Conservation (phyloP, 2,888 invertebrate species). For the Pyrochroa serraticornis region DNA sequence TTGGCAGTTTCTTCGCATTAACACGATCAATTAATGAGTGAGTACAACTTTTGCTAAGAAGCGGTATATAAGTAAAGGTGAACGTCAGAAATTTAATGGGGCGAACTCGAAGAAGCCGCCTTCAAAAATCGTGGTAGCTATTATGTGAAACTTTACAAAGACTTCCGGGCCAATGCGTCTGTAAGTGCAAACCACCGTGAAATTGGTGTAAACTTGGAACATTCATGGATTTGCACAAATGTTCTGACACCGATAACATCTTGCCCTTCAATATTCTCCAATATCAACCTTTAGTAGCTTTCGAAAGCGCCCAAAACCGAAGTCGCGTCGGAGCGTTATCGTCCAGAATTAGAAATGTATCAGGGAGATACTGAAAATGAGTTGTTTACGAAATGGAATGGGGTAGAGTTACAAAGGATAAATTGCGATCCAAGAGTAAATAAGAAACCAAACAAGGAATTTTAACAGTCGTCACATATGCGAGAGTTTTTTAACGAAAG, state of each 20-base stretch:
- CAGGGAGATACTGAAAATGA: neutral
- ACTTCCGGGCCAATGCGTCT: conserved; percentile 33
- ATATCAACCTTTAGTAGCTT: too few species aligned
- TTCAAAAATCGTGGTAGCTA: conserved; percentile 14
- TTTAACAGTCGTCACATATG: too few species aligned
- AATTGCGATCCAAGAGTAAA: neutral
- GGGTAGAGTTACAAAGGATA: too few species aligned
- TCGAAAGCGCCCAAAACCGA: too few species aligned
- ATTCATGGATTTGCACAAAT: conserved; percentile 37
- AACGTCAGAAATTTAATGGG: too few species aligned
- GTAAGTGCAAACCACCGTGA: conserved; percentile 46
- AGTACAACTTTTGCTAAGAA: conserved; percentile 14
- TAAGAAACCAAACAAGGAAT: too few species aligned
- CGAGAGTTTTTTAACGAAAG: too few species aligned
- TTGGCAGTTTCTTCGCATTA: neutral
- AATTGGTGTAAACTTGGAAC: conserved; percentile 49
- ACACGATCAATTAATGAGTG: conserved; percentile 25
- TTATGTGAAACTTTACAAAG: conserved; percentile 27
- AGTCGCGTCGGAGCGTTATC: neutral
- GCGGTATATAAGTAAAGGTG: neutral
- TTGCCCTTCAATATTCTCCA: conserved; percentile 5
- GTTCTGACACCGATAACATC: conserved; percentile 45
- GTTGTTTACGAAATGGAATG: too few species aligned
- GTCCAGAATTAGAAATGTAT: neutral
- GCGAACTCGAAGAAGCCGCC: too few species aligned